Evolutionary conservation across 2,797 vertebrate genomes (phyloP).

Genomic region (Ctenopoma kingsleyae): DNA sequence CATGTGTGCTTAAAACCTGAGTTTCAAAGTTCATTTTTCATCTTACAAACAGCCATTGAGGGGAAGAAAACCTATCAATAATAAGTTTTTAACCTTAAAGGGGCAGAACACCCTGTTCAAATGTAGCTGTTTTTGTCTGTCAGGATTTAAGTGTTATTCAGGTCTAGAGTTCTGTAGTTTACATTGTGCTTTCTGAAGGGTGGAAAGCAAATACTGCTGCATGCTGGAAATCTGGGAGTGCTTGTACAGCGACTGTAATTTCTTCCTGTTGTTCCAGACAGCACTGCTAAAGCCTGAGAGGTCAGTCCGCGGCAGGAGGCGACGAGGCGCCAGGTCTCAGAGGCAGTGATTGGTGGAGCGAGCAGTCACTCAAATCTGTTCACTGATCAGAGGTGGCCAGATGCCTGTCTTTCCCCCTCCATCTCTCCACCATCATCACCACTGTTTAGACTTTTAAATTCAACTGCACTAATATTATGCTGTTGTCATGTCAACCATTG

Average conservation of each 20-base stretch:
- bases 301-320: slow-evolving; percentile 83
- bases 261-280: slow-evolving; percentile 60
- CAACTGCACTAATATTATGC: slow-evolving; percentile 78
- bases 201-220: background rate
- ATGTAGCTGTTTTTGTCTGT: no score
- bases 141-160: no score
- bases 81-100: no score
- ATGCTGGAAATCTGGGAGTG: slow-evolving; percentile 11
- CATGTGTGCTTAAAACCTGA: no score
- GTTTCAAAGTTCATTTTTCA: no score
- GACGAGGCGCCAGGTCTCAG: slow-evolving; percentile 83
- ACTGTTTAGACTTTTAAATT: slow-evolving; percentile 61
- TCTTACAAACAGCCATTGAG: no score
- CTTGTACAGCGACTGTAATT: slow-evolving; percentile 15
- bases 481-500: slow-evolving; percentile 75
- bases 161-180: no score
- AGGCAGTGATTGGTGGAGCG: slow-evolving; percentile 75
- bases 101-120: no score
- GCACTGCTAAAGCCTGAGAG: slow-evolving; percentile 82
- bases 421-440: slow-evolving; percentile 59
- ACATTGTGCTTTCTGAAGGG: no score
- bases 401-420: slow-evolving; percentile 33
- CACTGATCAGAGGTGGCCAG: slow-evolving; percentile 56
- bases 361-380: slow-evolving; percentile 56
- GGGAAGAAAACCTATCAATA: no score